Conservation (phyloP, 2,113 vertebrate genomes). For the Hystrix cristata region DNA sequence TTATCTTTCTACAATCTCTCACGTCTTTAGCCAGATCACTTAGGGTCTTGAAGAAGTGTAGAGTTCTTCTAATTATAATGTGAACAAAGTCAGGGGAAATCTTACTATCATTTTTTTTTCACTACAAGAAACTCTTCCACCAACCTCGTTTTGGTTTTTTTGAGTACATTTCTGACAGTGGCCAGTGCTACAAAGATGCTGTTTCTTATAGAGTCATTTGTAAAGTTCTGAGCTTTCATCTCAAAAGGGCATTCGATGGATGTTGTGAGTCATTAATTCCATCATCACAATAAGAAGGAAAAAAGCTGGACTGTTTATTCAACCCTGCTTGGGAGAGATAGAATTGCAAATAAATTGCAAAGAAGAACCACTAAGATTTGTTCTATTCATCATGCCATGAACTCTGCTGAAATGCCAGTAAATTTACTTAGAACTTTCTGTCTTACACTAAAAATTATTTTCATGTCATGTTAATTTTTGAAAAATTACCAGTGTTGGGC, state of each 20-base stretch:
- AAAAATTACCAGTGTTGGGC: neutral
- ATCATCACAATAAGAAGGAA: neutral
- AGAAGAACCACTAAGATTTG: neutral
- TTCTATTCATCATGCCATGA: neutral
- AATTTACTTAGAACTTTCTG: neutral
- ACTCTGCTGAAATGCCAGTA: neutral
- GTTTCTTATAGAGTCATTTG: neutral
- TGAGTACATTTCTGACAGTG: neutral
- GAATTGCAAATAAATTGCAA: neutral
- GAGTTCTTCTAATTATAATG: neutral
- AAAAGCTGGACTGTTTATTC: neutral
- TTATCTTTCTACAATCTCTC: slow-evolving; percentile 43
- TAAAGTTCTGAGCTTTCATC: neutral
- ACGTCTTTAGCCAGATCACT: neutral
- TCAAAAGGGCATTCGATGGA: neutral
- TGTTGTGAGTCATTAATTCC: neutral
- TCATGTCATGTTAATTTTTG: neutral
- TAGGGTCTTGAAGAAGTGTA: neutral
- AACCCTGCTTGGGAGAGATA: neutral
- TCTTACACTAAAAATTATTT: neutral
- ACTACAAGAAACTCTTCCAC: neutral
- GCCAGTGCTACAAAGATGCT: neutral
- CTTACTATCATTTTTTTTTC: neutral
- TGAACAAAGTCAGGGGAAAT: neutral
- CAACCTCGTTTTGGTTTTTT: neutral